These are phyloP conservation scores for Cartodere bifasciata DNA, from an alignment of 2,888 invertebrate genomes.

Conservation along the genomic window DNA sequence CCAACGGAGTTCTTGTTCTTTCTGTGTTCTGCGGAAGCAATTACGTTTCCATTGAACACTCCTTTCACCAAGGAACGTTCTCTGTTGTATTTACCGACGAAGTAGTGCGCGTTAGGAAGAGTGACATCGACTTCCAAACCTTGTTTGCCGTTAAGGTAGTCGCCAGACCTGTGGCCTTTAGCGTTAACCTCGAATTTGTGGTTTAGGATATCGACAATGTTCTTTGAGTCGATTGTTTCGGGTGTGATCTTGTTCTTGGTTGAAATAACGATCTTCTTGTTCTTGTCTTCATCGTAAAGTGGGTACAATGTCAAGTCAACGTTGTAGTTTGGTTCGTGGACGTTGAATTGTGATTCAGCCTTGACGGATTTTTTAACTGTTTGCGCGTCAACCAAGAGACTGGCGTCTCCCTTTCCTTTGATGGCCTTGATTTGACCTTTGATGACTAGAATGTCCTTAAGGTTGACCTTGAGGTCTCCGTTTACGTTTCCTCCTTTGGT, in stretches of 20 bases:
- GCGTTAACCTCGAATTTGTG: constrained; percentile 37
- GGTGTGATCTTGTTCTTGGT: constrained; percentile 46
- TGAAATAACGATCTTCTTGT: constrained; percentile 50
- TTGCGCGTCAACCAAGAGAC: constrained; percentile 45
- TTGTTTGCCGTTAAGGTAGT: constrained; percentile 34
- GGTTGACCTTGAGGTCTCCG: constrained; percentile 39
- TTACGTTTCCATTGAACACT: constrained; percentile 22
- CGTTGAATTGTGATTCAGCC: constrained; percentile 46
- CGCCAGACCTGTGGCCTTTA: constrained; percentile 36
- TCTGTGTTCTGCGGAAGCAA: constrained; percentile 29
- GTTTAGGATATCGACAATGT: constrained; percentile 37
- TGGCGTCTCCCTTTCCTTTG: constrained; percentile 51
- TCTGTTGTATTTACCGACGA: constrained; percentile 33
- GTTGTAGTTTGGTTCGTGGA: constrained; percentile 47
- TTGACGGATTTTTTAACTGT: constrained; percentile 48
- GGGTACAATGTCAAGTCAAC: constrained; percentile 50
- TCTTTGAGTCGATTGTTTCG: constrained; percentile 48
- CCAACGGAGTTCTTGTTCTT: constrained; percentile 34
- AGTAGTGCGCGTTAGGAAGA: constrained; percentile 38
- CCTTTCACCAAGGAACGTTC: constrained; percentile 23
- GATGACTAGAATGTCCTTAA: constrained; percentile 48
- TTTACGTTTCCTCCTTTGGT: constrained; percentile 34
- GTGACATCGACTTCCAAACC: constrained; percentile 38
- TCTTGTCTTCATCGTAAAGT: constrained; percentile 57
- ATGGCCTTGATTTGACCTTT: constrained; percentile 51